Base-by-base conservation (phyloP, 1,140 invertebrate genomes). In the Agrypnia vestita region DNA sequence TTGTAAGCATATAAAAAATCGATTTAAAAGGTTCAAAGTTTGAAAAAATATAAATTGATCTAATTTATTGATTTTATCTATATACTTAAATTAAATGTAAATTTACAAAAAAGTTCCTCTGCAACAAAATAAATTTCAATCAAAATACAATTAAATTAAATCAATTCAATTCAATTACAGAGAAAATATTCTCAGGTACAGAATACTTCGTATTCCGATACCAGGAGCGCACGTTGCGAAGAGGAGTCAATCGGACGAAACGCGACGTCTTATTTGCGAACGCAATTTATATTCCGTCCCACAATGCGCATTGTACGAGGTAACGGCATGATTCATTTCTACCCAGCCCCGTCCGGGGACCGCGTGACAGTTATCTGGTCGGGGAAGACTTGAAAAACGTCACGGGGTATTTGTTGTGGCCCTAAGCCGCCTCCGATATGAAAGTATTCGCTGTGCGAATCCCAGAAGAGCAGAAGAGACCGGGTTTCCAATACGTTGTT, bases 341-440 rank as follows among this genome's bases (percentile, higher is more conserved):
- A 7, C 13, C n/a, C 35, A n/a, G 44, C 1, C 21, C 56, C 47
- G 9, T 35, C 17, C n/a, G 12, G 74, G 47, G 13, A 49, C 59
- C 0, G 0, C 0, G 59, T 64, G 74, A 76, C 74, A 76, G 56
- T 76, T 49, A 71, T 62, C 74, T 49, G 56, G 17, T 25, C 44
- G 11, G 17, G 19, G 46, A 76, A 46, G 73, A 17, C 73, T 76
- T 44, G 73, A 76, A 76, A 76, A 76, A 76, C 46, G 46, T 76
- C 74, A 19, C 56, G 44, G 56, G 21, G 73, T 75, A 75, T 75
- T 59, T 46, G 53, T 61, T 59, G 17, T n/a, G 15, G 9, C 44
- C 49, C 21, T 47, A 69, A 69, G 44, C 64, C 64, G 64, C 43
- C 44, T 47, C 44, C 46, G 44, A 69, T 69, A 69, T 69, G 64